Base-by-base conservation (phyloP, 1,140 invertebrate species). In the Bombus balteatus region DNA sequence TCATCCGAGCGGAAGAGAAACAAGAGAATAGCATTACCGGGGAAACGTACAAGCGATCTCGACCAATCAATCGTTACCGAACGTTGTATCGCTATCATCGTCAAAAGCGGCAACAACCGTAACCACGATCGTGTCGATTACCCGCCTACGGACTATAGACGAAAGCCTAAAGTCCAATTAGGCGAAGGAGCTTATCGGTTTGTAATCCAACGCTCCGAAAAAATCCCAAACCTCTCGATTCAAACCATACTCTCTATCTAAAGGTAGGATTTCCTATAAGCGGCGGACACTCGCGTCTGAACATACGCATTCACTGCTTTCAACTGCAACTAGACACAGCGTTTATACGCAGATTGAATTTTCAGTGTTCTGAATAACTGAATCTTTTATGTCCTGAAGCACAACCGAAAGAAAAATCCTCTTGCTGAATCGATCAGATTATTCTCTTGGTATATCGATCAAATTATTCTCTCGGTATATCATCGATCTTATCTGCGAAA, bases 11-110 rank as follows among this genome's bases (percentile, higher is more conserved):
- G 93, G 93, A 95, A 94, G 93, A 93, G 94, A 94, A 94, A 95
- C 94, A 94, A 93, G 94, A 91, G 93, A 94, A 94, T 85, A 90
- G 93, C 94, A 95, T 94, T 95, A 95, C 89, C 90, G 89, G 89
- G 91, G 87, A 93, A 94, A 93, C 91, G 91, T 92, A 90, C 72
- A 86, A 78, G 92, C 89, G 91, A 91, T 92, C 91, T 91, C 88
- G 90, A 88, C 86, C 89, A 79, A 87, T 93, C 83, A 83, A 91
- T 86, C 86, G 79, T 78, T 88, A 71, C 85, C 76, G 66, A 86
- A 87, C 74, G 81, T 74, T 87, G 87, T 84, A 81, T 78, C 86
- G 89, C 87, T 84, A 91, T 90, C 85, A 89, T 78, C 83, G 65
- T 73, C 77, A 84, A 78, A 84, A 84, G 75, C 75, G 53, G 76